These are phyloP conservation scores for Rotaria macrura DNA, from an alignment of 2,888 invertebrate species.

Conservation along the genomic window DNA sequence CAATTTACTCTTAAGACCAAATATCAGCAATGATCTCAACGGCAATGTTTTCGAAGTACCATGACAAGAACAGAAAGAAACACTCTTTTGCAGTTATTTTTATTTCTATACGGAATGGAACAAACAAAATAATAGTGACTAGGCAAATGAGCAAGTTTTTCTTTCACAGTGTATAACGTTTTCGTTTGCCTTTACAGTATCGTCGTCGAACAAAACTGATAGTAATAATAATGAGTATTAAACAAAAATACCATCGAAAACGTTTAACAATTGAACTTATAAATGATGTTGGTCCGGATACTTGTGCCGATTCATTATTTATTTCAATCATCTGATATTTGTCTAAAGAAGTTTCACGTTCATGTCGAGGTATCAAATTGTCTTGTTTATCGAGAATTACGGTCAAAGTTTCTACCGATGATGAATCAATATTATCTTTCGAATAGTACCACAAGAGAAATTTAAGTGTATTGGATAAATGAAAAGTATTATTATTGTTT, in stretches of 20 bases:
- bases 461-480: not conserved
- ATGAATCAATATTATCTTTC: not conserved
- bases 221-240: not conserved
- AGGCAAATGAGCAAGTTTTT: constrained; percentile 5
- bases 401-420: not conserved
- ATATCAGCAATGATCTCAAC: not conserved
- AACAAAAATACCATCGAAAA: not conserved
- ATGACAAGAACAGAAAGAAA: not conserved
- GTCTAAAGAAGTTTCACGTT: not conserved
- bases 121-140: not conserved
- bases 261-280: not conserved
- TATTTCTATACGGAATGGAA: not conserved
- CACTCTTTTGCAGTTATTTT: not conserved
- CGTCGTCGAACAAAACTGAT: not conserved
- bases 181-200: not conserved
- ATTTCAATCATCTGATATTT: not conserved
- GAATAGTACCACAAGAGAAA: not conserved
- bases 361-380: not conserved
- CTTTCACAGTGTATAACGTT: not conserved
- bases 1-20: not conserved
- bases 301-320: not conserved
- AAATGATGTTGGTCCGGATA: not conserved
- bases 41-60: not conserved
- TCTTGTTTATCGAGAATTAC: too few species aligned
- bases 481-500: not conserved